These are phyloP conservation scores for Stictonetta naevosa DNA, from an alignment of 2,113 vertebrate species.

Conservation along the genomic window DNA sequence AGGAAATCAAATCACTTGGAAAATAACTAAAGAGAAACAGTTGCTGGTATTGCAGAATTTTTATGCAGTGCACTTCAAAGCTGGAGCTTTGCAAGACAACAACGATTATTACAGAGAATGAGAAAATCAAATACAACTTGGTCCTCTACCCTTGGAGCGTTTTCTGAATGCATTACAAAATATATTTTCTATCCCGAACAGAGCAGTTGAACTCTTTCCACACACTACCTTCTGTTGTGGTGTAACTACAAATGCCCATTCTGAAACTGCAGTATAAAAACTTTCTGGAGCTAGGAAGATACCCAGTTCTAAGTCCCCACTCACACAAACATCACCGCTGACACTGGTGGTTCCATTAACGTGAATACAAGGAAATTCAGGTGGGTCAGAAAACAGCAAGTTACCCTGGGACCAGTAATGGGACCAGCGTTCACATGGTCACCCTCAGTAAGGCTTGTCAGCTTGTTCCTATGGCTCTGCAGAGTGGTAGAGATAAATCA, in stretches of 20 bases:
- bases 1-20: constrained; percentile 62
- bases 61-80: background rate
- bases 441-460: background rate
- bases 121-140: constrained; percentile 38
- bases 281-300: background rate
- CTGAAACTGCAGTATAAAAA: background rate
- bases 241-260: constrained; percentile 25
- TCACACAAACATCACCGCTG: background rate
- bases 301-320: background rate
- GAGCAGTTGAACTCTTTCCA: background rate
- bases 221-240: background rate
- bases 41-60: constrained; percentile 20
- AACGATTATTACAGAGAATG: constrained; percentile 25
- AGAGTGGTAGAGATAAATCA: background rate
- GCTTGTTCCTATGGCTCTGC: background rate
- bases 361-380: background rate
- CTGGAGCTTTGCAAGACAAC: constrained; percentile 27
- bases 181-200: background rate
- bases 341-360: background rate
- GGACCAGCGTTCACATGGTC: rapidly evolving
- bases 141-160: background rate
- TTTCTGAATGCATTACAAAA: constrained; percentile 20
- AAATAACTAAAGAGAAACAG: constrained; percentile 58
- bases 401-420: background rate
- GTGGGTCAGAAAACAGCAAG: background rate